These are phyloP conservation scores for Drosophila ercepeae DNA, from an alignment of 1,140 invertebrate species.

Conservation along the genomic window DNA sequence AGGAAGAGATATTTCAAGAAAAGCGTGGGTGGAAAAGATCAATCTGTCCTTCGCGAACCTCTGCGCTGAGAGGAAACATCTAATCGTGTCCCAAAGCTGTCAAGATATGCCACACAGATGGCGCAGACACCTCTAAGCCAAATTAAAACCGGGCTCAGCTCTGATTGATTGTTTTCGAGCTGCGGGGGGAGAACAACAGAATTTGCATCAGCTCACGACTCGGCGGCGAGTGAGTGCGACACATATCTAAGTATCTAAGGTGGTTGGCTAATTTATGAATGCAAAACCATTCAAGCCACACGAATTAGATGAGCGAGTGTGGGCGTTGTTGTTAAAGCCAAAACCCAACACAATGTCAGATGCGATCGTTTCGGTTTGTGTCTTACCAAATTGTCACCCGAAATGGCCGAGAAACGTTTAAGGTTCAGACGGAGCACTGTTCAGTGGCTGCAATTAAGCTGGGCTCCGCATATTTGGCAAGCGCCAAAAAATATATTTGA, in stretches of 20 bases:
- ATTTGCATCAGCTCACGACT: constrained; percentile 77
- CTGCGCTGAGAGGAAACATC: constrained; percentile 10
- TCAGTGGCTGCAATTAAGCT: constrained; percentile 66
- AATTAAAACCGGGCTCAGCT: constrained; percentile 62
- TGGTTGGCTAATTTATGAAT: constrained; percentile 78
- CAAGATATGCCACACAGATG: constrained; percentile 68
- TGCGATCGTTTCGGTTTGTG: constrained; percentile 25
- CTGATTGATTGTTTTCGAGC: constrained; percentile 68
- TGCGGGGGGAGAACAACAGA: constrained; percentile 36
- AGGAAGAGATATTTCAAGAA: constrained; percentile 15
- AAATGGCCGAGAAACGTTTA: constrained; percentile 45
- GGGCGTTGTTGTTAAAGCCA: constrained; percentile 37
- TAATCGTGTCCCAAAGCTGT: constrained; percentile 59
- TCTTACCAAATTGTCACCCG: constrained; percentile 50
- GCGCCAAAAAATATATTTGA: constrained; percentile 54
- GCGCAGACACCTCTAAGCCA: constrained; percentile 67
- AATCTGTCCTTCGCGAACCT: background rate
- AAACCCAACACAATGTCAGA: constrained; percentile 62
- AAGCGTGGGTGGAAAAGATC: background rate
- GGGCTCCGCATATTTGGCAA: constrained; percentile 59
- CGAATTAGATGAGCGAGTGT: constrained; percentile 72
- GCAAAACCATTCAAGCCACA: constrained; percentile 73
- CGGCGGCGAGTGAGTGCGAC: constrained; percentile 35
- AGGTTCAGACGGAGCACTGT: constrained; percentile 34
- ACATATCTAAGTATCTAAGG: constrained; percentile 55